Evolutionary conservation across 2,888 invertebrate species (phyloP), one percentile per base, ranked within the genome.

Genomic region (Orchesellides sinensis): DNA sequence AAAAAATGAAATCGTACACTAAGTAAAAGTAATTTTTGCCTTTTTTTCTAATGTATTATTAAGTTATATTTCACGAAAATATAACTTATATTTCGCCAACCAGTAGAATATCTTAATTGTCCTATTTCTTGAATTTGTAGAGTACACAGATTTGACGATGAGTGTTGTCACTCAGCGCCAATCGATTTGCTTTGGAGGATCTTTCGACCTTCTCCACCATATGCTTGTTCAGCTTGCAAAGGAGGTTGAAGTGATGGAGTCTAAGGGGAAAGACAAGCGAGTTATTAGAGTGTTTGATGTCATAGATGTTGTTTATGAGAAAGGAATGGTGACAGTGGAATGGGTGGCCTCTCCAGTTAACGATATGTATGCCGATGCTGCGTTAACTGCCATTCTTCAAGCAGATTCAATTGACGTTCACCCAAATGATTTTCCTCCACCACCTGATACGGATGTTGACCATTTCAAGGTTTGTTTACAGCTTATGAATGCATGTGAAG

Each of bases 301-400:
- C 85, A 92, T 99, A 54, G 96, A 96, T 86, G 93, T 98, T 45
- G 93, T 93, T 0, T 92, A 97, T 17, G 96, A 97, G 87, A 93
- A 93, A 45, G 94, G 94, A 90, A 93, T 96, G 87, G 94, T 97
- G 29, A 94, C 95, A 0, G 92, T 99, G 80, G 98, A 98, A 93
- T 99, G 99, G 99, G 92, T 94, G 56, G 97, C 98, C 6, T 96
- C 95, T 89, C 98, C 99, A 0, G 95, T 98, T 59, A 95, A 97
- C 89, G 99, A 99, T 91, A 98, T 99, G 97, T 99, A 95, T 91
- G 98, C 99, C 29, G 99, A 99, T 91, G 96, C 98, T 29, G 95
- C 98, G 29, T 92, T 98, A 73, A 95, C 96, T 0, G 96, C 95
- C 54, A 92, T 98, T 47, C 92, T 99, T 88, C 95, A 96, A 90